phyloP scores from a whole-genome alignment of 2,113 vertebrate species.

The Isurus oxyrinchus region DNA sequence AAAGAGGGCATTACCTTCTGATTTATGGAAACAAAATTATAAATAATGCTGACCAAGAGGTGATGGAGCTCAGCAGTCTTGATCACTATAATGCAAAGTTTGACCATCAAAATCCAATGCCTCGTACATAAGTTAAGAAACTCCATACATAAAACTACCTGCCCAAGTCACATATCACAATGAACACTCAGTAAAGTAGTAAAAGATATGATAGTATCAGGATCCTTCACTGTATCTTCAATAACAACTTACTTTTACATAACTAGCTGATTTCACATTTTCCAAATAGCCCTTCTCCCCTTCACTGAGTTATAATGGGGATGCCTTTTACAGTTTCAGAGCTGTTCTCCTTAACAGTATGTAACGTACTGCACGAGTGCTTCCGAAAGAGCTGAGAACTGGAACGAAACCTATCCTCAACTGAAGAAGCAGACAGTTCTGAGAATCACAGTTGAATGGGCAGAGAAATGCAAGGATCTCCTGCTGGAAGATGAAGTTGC shows the following conservation, averaged over 20 bases:
- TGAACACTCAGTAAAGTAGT: neutral
- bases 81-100: neutral
- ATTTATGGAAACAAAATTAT: neutral
- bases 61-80: neutral
- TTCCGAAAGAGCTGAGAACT: neutral
- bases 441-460: neutral
- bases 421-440: neutral
- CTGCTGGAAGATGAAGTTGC: constrained; percentile 27
- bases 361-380: neutral
- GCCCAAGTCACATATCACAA: neutral
- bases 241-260: neutral
- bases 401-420: neutral
- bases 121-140: neutral
- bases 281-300: neutral
- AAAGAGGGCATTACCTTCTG: neutral
- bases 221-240: neutral
- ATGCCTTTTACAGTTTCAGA: neutral
- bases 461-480: constrained; percentile 22
- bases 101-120: neutral
- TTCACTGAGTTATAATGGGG: neutral
- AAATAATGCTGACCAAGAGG: neutral
- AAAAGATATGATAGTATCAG: neutral
- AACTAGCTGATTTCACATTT: neutral
- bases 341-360: neutral
- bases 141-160: neutral